Evolutionary conservation across 2,797 vertebrate genomes (phyloP), one percentile per base, ranked within the genome.

Genomic region (Cyclopterus lumpus): DNA sequence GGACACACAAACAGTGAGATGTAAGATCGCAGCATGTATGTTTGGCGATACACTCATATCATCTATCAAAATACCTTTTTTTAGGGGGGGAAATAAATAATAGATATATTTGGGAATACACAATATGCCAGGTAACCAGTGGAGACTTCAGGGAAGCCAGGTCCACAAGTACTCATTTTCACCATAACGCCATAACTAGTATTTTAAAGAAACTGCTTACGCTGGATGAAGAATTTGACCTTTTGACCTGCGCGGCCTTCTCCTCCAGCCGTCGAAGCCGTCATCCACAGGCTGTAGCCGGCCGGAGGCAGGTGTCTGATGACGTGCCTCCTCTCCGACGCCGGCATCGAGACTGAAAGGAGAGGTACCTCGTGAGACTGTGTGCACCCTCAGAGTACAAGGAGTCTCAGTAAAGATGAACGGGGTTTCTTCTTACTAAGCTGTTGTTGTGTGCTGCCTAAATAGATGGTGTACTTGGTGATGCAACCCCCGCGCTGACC

Each of bases 401-500:
- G 53, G 58, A 2, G 9, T 28, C 18, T 20, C 46, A 48, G 18
- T 5, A 10, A 24, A 53, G 20, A 42, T 32, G 22, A 67, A 26
- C 3, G 34, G 34, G 2, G n/a, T n/a, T n/a, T n/a, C n/a, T 54
- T 67, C 91, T 89, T 78, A 93, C 92, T 80, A 6, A 0, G 0
- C 6, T 1, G 5, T 2, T 0, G 5, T 8, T 49, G 0, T 71
- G 49, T 32, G 0, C 1, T 14, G 38, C 0, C n/a, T 20, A 93
- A 71, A 79, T 97, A 96, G 55, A 98, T 75, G 5, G 44, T 96
- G 67, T 97, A 97, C 0, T 12, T 69, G 0, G 79, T 84, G 89
- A 97, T 86, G 79, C 98, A 99, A 48, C 97, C 97, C 77, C 86
- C 73, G 42, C 88, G 93, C 44, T 95, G 91, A 8, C 26, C n/a